phyloP scores from a whole-genome alignment of 2,888 invertebrate genomes.

The Macropis europaea region DNA sequence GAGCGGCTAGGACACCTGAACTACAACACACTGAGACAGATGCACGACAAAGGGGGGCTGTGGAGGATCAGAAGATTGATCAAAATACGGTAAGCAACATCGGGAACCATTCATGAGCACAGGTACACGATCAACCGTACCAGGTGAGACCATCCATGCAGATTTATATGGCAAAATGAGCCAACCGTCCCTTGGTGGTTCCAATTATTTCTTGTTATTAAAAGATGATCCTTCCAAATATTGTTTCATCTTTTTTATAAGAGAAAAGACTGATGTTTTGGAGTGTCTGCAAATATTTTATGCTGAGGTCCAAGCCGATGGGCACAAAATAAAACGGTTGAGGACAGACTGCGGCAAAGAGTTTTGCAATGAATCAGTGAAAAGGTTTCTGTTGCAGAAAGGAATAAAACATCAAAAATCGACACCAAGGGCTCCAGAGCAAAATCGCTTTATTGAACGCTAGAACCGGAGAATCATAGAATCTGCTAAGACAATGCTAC shows the following conservation, averaged over 20 bases:
- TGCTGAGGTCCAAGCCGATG: no score
- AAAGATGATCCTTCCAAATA: neutral
- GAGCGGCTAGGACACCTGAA: neutral
- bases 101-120: neutral
- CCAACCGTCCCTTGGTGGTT: neutral
- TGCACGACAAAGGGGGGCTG: neutral
- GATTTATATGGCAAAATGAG: neutral
- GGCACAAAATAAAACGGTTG: slow-evolving; percentile 32
- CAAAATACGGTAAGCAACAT: neutral
- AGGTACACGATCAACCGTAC: neutral
- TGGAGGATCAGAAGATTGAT: neutral
- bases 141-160: neutral
- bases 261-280: slow-evolving; percentile 18
- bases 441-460: slow-evolving; percentile 59
- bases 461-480: slow-evolving; percentile 61
- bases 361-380: slow-evolving; percentile 8
- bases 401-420: slow-evolving; percentile 55
- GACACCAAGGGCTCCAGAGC: slow-evolving; percentile 57
- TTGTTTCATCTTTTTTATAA: neutral
- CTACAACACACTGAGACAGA: neutral
- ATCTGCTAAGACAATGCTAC: slow-evolving; percentile 50
- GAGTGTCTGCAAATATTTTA: slow-evolving; percentile 38
- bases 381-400: neutral
- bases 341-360: slow-evolving; percentile 47
- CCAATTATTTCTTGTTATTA: neutral